Base-by-base conservation (phyloP, 2,797 vertebrate genomes). In the Brotula barbata region DNA sequence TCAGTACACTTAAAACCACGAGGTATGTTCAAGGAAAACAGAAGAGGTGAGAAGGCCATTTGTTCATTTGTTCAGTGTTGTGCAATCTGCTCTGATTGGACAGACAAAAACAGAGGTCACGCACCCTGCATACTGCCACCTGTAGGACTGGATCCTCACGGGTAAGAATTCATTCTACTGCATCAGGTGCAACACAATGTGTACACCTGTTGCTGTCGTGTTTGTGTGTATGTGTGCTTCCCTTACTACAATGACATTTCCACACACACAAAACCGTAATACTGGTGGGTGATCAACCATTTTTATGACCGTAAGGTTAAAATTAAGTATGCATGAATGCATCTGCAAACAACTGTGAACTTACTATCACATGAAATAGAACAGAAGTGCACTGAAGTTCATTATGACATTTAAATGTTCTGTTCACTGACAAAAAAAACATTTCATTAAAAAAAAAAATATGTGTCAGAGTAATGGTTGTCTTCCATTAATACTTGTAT, bases 211-310 rank as follows among this genome's bases (percentile, higher is more conserved):
- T 77, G 65, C 45, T 44, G 41, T 21, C 11, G 16, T 28, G 31
- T 5, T 8, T 43, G 33, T 56, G 17, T 41, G 40, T 56, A 7
- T 37, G 43, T 31, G 31, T 48, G 16, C 53, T 54, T 55, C 58
- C 65, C 50, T 58, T 41, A 21, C 42, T 48, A 25, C 67, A 73
- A 56, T 34, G 33, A 41, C 60, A 58, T 55, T 61, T 63, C 19
- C 58, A 34, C 64, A 70, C 3, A 56, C 59, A 60, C 79, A n/a
- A n/a, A 63, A 64, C 42, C 77, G 71, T 54, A 69, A 43, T 15
- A 46, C 79, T 64, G n/a, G 31, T 63, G 68, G 75, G 63, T n/a
- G 40, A 73, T 15, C 58, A 45, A 58, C 46, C 52, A 55, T 19
- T 13, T 67, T 68, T 70, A n/a, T 78, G 25, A 56, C 17, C 50